phyloP scores from a whole-genome alignment of 2,888 invertebrate species.

The Lycocerus yunnanus region DNA sequence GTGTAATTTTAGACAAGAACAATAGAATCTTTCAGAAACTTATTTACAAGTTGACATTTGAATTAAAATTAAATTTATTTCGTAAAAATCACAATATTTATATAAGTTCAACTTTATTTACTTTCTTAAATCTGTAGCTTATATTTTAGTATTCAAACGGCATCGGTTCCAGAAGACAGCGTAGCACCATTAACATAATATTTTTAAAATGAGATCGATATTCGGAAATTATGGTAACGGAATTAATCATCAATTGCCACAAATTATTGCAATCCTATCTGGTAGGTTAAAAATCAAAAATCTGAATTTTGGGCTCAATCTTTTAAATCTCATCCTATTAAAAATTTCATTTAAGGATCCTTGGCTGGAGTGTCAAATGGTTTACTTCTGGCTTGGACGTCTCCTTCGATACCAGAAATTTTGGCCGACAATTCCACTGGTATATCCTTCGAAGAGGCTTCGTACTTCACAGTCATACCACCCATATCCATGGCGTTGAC shows the following conservation, averaged over 20 bases:
- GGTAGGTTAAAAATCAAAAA: background rate
- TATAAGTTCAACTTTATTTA: background rate
- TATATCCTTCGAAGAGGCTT: constrained; percentile 32
- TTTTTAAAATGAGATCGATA: background rate
- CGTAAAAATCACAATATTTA: background rate
- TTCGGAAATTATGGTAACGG: background rate
- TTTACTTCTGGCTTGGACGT: constrained; percentile 10
- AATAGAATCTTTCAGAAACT: background rate
- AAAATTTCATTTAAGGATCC: constrained; percentile 6
- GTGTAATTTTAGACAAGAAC: background rate
- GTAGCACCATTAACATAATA: background rate
- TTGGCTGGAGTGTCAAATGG: constrained; percentile 2
- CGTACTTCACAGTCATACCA: constrained; percentile 37
- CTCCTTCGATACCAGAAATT: constrained; percentile 14
- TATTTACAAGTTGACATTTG: background rate
- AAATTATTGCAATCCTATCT: constrained; percentile 8
- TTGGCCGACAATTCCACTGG: constrained; percentile 7
- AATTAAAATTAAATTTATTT: background rate
- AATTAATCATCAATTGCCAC: constrained; percentile 4
- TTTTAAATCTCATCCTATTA: too few relatives aligned
- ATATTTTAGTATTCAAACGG: background rate
- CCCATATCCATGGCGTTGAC: constrained; percentile 30
- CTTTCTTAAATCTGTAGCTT: background rate
- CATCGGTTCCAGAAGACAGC: background rate
- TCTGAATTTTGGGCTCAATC: too few relatives aligned